Percentiles rank a stretch among this genome's conserved stretches.
These are phyloP conservation scores for Drosophila nasuta DNA, from an alignment of 1,140 invertebrate genomes.

Conservation along the genomic window DNA sequence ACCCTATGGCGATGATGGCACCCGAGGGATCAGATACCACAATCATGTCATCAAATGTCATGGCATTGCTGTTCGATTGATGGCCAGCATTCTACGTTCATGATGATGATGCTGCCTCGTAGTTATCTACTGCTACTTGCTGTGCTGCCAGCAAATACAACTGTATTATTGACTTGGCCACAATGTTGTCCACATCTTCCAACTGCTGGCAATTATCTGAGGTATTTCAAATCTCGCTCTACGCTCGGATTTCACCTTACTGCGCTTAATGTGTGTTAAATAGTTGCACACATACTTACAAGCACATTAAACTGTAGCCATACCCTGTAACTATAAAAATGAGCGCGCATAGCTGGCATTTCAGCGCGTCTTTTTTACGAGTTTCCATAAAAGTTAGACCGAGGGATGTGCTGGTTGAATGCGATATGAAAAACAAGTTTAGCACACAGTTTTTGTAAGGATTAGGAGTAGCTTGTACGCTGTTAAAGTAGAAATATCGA, in stretches of 20 bases:
- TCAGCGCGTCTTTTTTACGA: not conserved
- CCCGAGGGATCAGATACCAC: conserved; percentile 3
- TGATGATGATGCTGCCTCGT: not conserved
- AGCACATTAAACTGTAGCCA: conserved; percentile 26
- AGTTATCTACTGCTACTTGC: not conserved
- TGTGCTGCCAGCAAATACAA: not conserved
- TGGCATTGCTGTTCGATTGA: conserved; percentile 1
- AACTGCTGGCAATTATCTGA: conserved; percentile 32
- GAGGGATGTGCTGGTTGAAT: not conserved
- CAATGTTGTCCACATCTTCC: conserved; percentile 5
- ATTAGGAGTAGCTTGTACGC: too few relatives aligned
- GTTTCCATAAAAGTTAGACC: not conserved
- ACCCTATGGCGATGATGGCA: not conserved
- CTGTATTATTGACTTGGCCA: not conserved
- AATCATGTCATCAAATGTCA: conserved; percentile 17
- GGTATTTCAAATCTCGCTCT: conserved; percentile 27
- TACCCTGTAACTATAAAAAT: conserved; percentile 15
- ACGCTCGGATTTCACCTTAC: not conserved
- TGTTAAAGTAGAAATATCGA: too few relatives aligned
- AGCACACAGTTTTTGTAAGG: not conserved
- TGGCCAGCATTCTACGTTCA: not conserved
- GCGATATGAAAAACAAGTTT: not conserved
- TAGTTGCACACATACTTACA: conserved; percentile 19
- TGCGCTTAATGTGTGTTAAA: conserved; percentile 40
- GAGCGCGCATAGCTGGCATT: not conserved